These are phyloP conservation scores for Morpho deidamia DNA, from an alignment of 2,888 invertebrate genomes.

Conservation along the genomic window DNA sequence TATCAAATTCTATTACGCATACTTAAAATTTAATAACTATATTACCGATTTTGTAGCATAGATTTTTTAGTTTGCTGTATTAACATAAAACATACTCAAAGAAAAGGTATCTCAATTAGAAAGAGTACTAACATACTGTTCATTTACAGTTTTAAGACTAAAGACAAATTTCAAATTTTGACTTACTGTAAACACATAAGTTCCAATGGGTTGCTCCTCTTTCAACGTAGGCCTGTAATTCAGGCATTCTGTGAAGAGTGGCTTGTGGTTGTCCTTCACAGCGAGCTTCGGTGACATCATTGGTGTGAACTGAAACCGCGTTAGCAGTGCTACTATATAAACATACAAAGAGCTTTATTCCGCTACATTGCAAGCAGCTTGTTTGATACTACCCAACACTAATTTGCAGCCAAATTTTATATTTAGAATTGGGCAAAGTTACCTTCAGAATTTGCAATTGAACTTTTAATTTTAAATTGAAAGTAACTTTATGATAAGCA, in stretches of 20 bases:
- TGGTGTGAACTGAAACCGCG: conserved; percentile 60
- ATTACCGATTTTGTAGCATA: no score
- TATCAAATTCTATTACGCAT: no score
- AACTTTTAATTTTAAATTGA: not conserved
- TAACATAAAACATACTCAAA: no score
- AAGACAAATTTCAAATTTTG: not conserved
- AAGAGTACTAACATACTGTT: not conserved
- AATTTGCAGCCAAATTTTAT: not conserved
- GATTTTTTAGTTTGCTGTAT: no score
- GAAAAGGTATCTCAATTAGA: no score
- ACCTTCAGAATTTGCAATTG: not conserved
- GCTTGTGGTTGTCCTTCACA: conserved; percentile 88
- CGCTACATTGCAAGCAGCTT: conserved; percentile 2
- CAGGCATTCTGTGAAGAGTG: conserved; percentile 90
- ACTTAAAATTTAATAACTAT: no score
- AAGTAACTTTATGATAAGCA: not conserved
- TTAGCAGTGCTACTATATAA: conserved; percentile 45
- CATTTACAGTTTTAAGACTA: not conserved
- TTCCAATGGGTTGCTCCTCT: conserved; percentile 86
- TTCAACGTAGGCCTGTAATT: conserved; percentile 88
- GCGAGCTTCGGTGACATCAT: conserved; percentile 57
- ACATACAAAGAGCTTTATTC: conserved; percentile 30
- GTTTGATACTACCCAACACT: conserved; percentile 1
- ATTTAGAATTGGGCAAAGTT: not conserved
- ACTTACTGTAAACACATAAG: conserved; percentile 85